A percentile compares a stretch with the other conserved stretches of the same genome.
Evolutionary conservation across 2,888 invertebrate genomes (phyloP).

Genomic region (Dascillus cervinus): DNA sequence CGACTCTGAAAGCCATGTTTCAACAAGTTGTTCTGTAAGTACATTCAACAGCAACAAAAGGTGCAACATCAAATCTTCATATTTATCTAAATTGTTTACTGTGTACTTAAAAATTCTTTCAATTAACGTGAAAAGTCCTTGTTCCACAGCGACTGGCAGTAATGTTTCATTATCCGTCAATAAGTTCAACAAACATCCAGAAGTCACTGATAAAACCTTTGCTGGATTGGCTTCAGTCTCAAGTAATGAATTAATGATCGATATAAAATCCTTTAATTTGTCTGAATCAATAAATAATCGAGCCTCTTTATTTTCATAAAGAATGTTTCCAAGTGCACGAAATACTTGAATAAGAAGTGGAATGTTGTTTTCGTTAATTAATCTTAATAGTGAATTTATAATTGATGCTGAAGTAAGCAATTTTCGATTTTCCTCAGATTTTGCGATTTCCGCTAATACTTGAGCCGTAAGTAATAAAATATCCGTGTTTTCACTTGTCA

Average conservation of each 20-base stretch:
- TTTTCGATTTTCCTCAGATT: constrained; percentile 66
- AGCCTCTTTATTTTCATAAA: constrained; percentile 74
- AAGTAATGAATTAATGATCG: too few relatives aligned
- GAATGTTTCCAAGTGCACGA: constrained; percentile 80
- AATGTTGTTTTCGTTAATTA: constrained; percentile 50
- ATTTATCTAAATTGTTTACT: constrained; percentile 45
- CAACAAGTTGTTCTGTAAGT: constrained; percentile 55
- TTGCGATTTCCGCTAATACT: constrained; percentile 74
- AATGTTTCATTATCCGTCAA: constrained; percentile 64
- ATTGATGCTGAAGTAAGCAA: constrained; percentile 57
- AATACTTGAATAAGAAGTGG: constrained; percentile 60
- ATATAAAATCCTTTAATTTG: too few relatives aligned
- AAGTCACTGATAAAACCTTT: constrained; percentile 57
- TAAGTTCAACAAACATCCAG: constrained; percentile 74
- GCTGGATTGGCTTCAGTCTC: too few relatives aligned
- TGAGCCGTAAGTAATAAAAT: constrained; percentile 55
- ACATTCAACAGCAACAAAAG: constrained; percentile 53
- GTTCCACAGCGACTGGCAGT: constrained; percentile 52
- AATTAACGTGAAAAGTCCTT: constrained; percentile 47
- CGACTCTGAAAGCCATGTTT: constrained; percentile 35
- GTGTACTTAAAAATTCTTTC: constrained; percentile 47
- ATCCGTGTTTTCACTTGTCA: constrained; percentile 44
- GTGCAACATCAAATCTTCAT: constrained; percentile 51
- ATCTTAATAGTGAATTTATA: constrained; percentile 50
- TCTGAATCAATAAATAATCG: too few relatives aligned